Percentiles rank a stretch among this genome's conserved stretches.
Conservation (phyloP, 2,888 invertebrate genomes). For the Marronus borbonicus region DNA sequence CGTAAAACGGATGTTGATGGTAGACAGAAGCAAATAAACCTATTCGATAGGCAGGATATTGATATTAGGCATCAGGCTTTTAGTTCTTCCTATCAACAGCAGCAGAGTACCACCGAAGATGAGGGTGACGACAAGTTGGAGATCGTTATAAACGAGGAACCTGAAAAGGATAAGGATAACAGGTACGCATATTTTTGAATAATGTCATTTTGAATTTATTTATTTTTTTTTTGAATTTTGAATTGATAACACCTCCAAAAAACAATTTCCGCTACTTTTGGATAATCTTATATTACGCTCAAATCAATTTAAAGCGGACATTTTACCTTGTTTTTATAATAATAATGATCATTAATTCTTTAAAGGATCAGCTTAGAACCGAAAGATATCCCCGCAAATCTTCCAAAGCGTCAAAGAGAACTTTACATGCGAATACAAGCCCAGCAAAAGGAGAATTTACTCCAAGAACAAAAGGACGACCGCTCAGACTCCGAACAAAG, state of each 20-base stretch:
- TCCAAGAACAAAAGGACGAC: conserved; percentile 64
- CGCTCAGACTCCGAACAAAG: conserved; percentile 60
- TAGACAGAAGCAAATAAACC: conserved; percentile 63
- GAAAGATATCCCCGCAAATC: conserved; percentile 70
- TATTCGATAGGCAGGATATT: conserved; percentile 58
- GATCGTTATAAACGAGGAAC: conserved; percentile 56
- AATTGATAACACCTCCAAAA: too few relatives aligned
- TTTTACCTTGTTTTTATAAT: too few relatives aligned
- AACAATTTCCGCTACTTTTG: too few relatives aligned
- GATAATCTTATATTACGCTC: too few relatives aligned
- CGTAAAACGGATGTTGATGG: conserved; percentile 68
- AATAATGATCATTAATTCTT: background rate
- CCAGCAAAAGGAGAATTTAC: conserved; percentile 74
- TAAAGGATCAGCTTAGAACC: conserved; percentile 16
- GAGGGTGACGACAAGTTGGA: conserved; percentile 58
- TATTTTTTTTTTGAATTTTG: too few relatives aligned
- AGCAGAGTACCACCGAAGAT: conserved; percentile 47
- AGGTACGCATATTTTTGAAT: conserved; percentile 19
- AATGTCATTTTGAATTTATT: too few relatives aligned
- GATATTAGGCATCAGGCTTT: conserved; percentile 58
- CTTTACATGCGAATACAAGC: conserved; percentile 79
- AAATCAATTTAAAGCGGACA: too few relatives aligned
- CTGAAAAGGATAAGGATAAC: conserved; percentile 52
- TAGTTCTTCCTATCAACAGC: conserved; percentile 34
- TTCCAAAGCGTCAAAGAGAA: conserved; percentile 79